phyloP scores from a whole-genome alignment of 1,140 invertebrate genomes.

The Drosophila kepulauana region DNA sequence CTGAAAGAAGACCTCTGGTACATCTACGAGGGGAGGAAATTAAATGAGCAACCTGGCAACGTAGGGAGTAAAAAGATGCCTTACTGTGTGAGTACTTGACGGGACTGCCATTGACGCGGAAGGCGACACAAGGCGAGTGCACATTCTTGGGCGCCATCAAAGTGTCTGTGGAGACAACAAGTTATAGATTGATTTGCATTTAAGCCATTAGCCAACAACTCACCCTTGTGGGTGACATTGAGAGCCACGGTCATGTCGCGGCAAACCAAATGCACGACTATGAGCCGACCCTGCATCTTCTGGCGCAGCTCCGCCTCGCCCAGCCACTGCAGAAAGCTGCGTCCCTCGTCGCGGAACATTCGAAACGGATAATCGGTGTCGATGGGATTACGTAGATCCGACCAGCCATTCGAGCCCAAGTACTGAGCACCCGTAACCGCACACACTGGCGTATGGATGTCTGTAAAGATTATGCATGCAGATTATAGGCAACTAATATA shows the following conservation, averaged over 20 bases:
- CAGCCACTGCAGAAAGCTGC: slow-evolving; percentile 94
- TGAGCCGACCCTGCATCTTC: slow-evolving; percentile 91
- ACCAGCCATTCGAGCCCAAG: slow-evolving; percentile 91
- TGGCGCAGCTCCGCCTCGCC: slow-evolving; percentile 90
- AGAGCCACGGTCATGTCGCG: slow-evolving; percentile 88
- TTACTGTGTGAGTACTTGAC: slow-evolving; percentile 89
- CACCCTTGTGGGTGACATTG: slow-evolving; percentile 81
- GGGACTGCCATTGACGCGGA: slow-evolving; percentile 92
- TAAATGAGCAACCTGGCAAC: neutral
- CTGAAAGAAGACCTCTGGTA: slow-evolving; percentile 92
- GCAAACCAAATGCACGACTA: slow-evolving; percentile 92
- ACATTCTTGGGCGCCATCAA: slow-evolving; percentile 84
- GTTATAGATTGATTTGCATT: neutral
- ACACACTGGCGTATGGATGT: slow-evolving; percentile 92
- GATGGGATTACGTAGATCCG: slow-evolving; percentile 90
- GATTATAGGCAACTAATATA: slow-evolving; percentile 2
- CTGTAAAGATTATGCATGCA: slow-evolving; percentile 84
- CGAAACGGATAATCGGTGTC: slow-evolving; percentile 92
- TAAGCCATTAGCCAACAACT: neutral
- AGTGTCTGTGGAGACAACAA: slow-evolving; percentile 43
- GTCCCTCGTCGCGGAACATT: slow-evolving; percentile 91
- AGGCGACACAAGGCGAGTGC: slow-evolving; percentile 93
- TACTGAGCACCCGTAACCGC: slow-evolving; percentile 94
- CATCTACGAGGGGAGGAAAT: slow-evolving; percentile 85
- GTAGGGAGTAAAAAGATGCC: slow-evolving; percentile 38